Percentiles rank a stretch among this genome's conserved stretches.
These are phyloP conservation scores for Hydroisotoma schaefferi DNA, from an alignment of 2,888 invertebrate species.

Conservation along the genomic window DNA sequence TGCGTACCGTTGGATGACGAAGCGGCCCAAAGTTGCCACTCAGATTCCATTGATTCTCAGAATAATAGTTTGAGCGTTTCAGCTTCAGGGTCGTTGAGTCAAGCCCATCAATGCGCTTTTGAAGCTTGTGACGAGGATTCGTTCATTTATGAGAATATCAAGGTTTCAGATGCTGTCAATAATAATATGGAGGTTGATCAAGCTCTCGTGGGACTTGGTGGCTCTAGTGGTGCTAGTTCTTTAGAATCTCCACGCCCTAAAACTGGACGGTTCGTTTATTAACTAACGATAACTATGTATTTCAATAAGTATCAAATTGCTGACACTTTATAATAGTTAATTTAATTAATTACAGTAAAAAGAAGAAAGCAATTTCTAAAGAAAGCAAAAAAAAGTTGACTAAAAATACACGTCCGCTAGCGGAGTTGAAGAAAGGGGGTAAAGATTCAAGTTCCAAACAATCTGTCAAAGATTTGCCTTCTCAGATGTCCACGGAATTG, in stretches of 20 bases:
- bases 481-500: no score
- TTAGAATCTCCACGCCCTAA: no score
- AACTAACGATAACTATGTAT: no score
- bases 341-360: no score
- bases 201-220: no score
- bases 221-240: no score
- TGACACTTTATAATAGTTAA: no score
- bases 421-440: slow-evolving; percentile 20
- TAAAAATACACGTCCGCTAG: no score
- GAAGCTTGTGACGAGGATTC: slow-evolving; percentile 49
- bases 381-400: slow-evolving; percentile 19
- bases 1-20: slow-evolving; percentile 37
- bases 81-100: slow-evolving; percentile 18
- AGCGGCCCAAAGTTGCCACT: slow-evolving; percentile 11
- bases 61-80: not conserved
- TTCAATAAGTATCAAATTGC: no score
- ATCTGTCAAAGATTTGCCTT: no score
- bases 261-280: no score
- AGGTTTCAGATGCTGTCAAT: not conserved
- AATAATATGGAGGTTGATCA: slow-evolving; percentile 12
- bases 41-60: not conserved
- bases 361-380: not conserved
- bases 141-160: slow-evolving; percentile 35
- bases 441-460: no score
- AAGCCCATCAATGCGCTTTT: slow-evolving; percentile 42